phyloP scores from a whole-genome alignment of 1,140 invertebrate genomes.

The Drosophila micromelanica region DNA sequence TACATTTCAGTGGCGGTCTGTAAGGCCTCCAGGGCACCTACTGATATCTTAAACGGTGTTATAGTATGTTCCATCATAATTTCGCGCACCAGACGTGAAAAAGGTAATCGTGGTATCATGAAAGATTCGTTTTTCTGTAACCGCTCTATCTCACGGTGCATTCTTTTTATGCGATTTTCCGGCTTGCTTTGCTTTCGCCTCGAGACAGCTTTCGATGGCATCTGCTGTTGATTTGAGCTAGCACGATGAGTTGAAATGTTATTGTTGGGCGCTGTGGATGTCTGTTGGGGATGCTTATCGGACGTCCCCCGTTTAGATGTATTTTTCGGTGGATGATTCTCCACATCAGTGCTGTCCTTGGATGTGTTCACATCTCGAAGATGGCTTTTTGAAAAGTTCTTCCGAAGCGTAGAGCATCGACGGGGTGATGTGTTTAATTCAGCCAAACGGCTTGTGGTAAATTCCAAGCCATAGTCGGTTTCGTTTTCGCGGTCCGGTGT shows the following conservation, averaged over 20 bases:
- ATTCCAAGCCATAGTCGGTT: conserved; percentile 70
- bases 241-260: neutral
- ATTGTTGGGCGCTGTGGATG: neutral
- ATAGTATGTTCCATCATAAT: conserved; percentile 26
- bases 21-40: conserved; percentile 85
- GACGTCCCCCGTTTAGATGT: neutral
- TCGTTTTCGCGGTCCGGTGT: conserved; percentile 33
- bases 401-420: conserved; percentile 44
- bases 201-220: neutral
- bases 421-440: conserved; percentile 3
- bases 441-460: conserved; percentile 51
- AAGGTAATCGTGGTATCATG: conserved; percentile 72
- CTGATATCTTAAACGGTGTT: conserved; percentile 85
- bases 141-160: conserved; percentile 33
- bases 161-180: neutral
- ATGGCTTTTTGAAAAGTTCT: neutral
- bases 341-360: conserved; percentile 17
- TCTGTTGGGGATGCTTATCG: no score
- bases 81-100: conserved; percentile 77
- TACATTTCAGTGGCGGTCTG: conserved; percentile 91
- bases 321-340: neutral
- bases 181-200: conserved; percentile 47
- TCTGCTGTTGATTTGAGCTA: neutral
- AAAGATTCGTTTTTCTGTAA: conserved; percentile 8
- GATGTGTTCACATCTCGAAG: neutral